Conservation (phyloP, 2,888 invertebrate species). For the Synergus gifuensis region DNA sequence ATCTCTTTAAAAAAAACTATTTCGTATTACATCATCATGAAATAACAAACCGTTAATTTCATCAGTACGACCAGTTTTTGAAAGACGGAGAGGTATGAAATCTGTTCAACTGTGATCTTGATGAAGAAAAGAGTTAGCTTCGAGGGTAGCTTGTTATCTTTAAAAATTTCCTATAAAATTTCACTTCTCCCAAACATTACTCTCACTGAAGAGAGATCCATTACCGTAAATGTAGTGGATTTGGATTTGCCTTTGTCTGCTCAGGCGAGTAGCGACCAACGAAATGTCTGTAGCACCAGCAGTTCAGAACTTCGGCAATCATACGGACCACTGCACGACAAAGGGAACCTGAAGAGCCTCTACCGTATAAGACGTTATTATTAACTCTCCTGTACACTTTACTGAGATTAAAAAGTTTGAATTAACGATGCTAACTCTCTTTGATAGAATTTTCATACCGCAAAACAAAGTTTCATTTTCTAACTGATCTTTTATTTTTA, state of each 20-base stretch:
- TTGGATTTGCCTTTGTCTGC: slow-evolving; percentile 62
- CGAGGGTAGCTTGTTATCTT: not conserved
- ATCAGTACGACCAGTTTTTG: not conserved
- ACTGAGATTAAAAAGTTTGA: slow-evolving; percentile 58
- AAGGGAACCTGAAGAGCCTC: slow-evolving; percentile 67
- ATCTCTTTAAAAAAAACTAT: not conserved
- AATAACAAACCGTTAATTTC: not conserved
- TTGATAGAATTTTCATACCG: not conserved
- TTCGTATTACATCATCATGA: not conserved
- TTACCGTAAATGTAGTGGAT: slow-evolving; percentile 47
- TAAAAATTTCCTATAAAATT: slow-evolving; percentile 7
- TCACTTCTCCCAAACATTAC: slow-evolving; percentile 42
- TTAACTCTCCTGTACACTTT: slow-evolving; percentile 59
- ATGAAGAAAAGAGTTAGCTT: slow-evolving; percentile 1
- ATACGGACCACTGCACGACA: slow-evolving; percentile 75
- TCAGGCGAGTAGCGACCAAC: slow-evolving; percentile 63
- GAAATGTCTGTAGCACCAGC: slow-evolving; percentile 73
- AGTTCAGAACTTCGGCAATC: slow-evolving; percentile 75
- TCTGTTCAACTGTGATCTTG: not conserved
- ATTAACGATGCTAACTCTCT: slow-evolving; percentile 45
- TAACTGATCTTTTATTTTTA: not conserved
- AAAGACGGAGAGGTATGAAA: not conserved
- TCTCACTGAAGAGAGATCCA: slow-evolving; percentile 33
- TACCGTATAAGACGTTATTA: slow-evolving; percentile 64
- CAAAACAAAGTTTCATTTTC: not conserved